A percentile compares a stretch with the other conserved stretches of the same genome.
These are phyloP conservation scores for Tinamus major DNA, from an alignment of 2,797 vertebrate species.

Conservation along the genomic window DNA sequence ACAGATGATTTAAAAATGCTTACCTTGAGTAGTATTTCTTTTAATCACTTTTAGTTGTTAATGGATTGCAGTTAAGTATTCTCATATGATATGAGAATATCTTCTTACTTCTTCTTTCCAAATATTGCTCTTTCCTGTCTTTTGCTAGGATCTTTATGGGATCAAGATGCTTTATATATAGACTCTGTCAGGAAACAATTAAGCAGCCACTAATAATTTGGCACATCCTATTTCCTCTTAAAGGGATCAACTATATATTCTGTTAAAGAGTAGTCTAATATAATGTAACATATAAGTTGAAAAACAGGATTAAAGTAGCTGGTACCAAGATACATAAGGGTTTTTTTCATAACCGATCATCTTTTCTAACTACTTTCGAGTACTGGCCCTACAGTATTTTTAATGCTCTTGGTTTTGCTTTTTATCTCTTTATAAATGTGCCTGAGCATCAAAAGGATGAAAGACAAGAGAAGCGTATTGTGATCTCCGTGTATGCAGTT, in stretches of 20 bases:
- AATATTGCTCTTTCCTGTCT: neutral
- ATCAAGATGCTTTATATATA: neutral
- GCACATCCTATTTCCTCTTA: neutral
- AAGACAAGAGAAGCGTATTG: neutral
- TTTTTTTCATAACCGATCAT: neutral
- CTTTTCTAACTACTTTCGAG: neutral
- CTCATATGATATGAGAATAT: neutral
- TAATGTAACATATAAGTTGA: too few relatives aligned
- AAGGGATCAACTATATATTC: neutral
- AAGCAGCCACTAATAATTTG: neutral
- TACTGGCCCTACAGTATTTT: neutral
- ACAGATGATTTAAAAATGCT: neutral
- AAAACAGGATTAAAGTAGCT: neutral
- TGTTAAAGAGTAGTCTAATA: neutral
- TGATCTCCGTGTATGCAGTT: neutral
- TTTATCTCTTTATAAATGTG: neutral
- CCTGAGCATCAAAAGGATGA: neutral
- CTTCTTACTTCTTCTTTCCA: neutral
- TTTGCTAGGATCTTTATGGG: neutral
- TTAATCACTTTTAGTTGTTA: neutral
- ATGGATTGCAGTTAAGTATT: neutral
- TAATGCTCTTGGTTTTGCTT: neutral
- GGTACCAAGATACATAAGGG: too few relatives aligned
- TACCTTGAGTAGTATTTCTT: neutral
- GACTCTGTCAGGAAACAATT: neutral